Evolutionary conservation across 2,113 vertebrate species (phyloP).

Genomic region (Malurus elegans): DNA sequence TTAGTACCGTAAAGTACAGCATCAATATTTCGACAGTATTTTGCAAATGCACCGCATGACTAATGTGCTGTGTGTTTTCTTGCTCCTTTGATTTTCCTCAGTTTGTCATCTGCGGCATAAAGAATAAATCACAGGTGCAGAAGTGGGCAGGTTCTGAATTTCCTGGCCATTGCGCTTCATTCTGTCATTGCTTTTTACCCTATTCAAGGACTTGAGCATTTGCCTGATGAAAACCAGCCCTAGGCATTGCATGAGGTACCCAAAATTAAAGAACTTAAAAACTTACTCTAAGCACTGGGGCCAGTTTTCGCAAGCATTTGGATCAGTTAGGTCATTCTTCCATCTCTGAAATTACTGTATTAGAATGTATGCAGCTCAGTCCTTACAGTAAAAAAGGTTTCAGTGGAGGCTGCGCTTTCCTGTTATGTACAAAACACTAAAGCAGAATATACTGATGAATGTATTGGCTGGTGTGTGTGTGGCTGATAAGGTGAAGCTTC

Average conservation of each 20-base stretch:
- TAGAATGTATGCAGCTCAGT: neutral
- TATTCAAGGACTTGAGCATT: neutral
- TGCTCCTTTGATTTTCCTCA: neutral
- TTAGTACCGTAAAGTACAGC: neutral
- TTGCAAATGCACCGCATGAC: neutral
- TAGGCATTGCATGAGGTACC: neutral
- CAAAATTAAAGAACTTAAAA: neutral
- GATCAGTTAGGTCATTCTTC: neutral
- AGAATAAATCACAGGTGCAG: neutral
- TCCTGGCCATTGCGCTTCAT: neutral
- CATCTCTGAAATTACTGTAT: neutral
- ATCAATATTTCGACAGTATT: slow-evolving; percentile 25
- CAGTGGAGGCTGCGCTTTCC: neutral
- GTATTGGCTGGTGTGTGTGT: neutral
- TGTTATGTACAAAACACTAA: neutral
- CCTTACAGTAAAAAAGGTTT: neutral
- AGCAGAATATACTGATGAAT: neutral
- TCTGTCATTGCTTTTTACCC: neutral
- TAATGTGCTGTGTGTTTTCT: neutral
- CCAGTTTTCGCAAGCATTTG: neutral
- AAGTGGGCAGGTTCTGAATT: neutral
- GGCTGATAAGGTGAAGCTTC: neutral
- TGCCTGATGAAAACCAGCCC: neutral
- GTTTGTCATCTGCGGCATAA: neutral
- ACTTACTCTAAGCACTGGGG: neutral